Percentiles rank a stretch among this genome's conserved stretches.
phyloP scores from a whole-genome alignment of 2,797 vertebrate genomes.

The Tachyglossus aculeatus region DNA sequence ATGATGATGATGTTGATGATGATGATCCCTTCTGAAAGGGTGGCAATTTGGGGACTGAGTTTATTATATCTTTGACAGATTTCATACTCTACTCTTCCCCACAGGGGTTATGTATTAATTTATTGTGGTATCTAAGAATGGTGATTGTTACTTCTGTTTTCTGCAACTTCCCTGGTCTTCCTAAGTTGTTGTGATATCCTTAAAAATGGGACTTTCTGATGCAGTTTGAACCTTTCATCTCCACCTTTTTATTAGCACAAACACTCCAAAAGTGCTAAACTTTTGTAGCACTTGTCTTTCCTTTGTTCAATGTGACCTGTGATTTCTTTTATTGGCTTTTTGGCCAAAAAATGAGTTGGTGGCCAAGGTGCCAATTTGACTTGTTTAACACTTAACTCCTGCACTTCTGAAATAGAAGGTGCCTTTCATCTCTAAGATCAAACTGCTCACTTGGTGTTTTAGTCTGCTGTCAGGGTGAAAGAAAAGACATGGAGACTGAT shows the following conservation, averaged over 20 bases:
- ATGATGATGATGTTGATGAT: too few species aligned
- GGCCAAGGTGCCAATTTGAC: slow-evolving; percentile 5
- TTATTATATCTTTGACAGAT: too few species aligned
- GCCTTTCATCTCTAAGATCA: slow-evolving; percentile 23
- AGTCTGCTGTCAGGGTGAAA: slow-evolving; percentile 17
- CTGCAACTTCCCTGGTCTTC: neutral
- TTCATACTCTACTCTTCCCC: too few species aligned
- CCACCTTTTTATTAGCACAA: slow-evolving; percentile 50
- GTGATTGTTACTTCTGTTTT: too few species aligned
- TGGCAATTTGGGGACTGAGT: too few species aligned
- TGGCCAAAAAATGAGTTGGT: slow-evolving; percentile 22
- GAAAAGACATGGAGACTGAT: slow-evolving; percentile 1
- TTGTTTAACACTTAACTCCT: slow-evolving; percentile 25
- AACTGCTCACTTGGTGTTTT: slow-evolving; percentile 25
- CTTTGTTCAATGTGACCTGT: slow-evolving; percentile 38
- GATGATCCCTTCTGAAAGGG: too few species aligned
- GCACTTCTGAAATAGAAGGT: slow-evolving; percentile 1
- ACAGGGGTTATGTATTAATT: too few species aligned
- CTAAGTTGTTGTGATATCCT: neutral
- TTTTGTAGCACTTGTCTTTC: slow-evolving; percentile 53
- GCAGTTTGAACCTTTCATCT: slow-evolving; percentile 33
- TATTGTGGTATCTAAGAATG: too few species aligned
- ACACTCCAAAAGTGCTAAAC: slow-evolving; percentile 58
- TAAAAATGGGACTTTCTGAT: too few species aligned
- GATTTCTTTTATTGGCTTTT: slow-evolving; percentile 39